phyloP scores from a whole-genome alignment of 53 echinoderm and acorn worm genomes.

The Luidia sarsii region DNA sequence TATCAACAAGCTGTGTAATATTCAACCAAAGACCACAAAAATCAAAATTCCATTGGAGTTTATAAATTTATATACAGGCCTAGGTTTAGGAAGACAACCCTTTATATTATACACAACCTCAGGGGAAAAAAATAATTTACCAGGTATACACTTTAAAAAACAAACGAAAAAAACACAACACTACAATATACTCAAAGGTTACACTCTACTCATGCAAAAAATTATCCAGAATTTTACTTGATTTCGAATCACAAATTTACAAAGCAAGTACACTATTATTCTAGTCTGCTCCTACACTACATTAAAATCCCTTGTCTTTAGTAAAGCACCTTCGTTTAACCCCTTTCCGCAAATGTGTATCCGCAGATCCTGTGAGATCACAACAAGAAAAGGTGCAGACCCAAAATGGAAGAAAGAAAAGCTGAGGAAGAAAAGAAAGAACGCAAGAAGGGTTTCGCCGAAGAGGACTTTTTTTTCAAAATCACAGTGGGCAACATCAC shows the following conservation, averaged over 20 bases:
- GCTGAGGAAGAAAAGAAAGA: too few relatives aligned
- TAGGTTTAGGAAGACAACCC: constrained; percentile 19
- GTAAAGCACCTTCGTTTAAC: constrained; percentile 18
- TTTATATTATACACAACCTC: constrained; percentile 11
- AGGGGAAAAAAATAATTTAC: constrained; percentile 26
- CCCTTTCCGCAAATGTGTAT: background rate
- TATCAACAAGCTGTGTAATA: too few relatives aligned
- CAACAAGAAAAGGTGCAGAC: too few relatives aligned
- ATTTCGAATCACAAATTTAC: background rate
- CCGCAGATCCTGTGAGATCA: too few relatives aligned
- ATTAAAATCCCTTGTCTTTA: background rate
- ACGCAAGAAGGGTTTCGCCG: too few relatives aligned
- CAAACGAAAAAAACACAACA: too few relatives aligned
- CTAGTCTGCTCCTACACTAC: background rate
- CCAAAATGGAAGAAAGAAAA: too few relatives aligned
- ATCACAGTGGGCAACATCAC: too few relatives aligned
- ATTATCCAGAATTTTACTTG: background rate
- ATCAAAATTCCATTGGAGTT: background rate
- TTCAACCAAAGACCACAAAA: too few relatives aligned
- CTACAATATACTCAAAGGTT: constrained; percentile 4
- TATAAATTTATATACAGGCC: background rate
- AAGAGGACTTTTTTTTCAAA: too few relatives aligned
- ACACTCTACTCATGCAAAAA: constrained; percentile 19
- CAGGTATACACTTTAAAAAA: background rate
- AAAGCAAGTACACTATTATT: constrained; percentile 21